Base-by-base conservation (phyloP, 2,888 invertebrate genomes). In the Lacanobia wlatinum region DNA sequence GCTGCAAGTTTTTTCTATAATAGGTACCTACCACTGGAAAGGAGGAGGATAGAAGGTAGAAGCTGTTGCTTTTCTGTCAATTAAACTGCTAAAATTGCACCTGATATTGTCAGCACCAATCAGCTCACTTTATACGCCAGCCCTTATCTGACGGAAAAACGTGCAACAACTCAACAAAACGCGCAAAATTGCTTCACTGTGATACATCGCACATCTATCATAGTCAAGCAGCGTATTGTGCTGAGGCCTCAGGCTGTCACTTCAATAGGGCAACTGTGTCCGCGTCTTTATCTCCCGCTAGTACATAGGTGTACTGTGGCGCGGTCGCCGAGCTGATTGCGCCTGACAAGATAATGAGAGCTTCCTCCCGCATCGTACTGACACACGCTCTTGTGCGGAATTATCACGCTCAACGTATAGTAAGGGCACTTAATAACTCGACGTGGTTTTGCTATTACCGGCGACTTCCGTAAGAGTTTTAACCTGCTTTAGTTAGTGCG, bases 331-430 rank as follows among this genome's bases (percentile, higher is more conserved):
- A 48, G 87, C 93, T 95, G 95, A 96, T 96, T 96, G 96, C 87
- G 91, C 91, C 92, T 95, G 96, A 96, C 96, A 95, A 91, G 94
- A 95, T 96, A 96, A 96, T 94, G 93, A 91, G 91, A 87, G 90
- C 94, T 94, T 96, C 96, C 96, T 96, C 95, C 94, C 96, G 95
- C 92, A 94, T 94, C 92, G 89, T 86, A 78, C 89, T 87, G 87
- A 87, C 92, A 92, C 90, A 92, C 92, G 89, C 89, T 91, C 91
- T 88, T 86, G 91, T 88, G 90, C 90, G 87, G 90, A 94, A 93
- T 93, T 92, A 92, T 89, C 90, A 86, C 84, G 76, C 86, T 77
- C 73, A 65, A 50, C 73, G 66, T 73, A 74, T 62, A 70, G 83
- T 91, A 94, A 94, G 94, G 92, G 92, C 92, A 89, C 86, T 87